Conservation (phyloP, 2,888 invertebrate genomes). For the Hydrotaea cyrtoneurina region DNA sequence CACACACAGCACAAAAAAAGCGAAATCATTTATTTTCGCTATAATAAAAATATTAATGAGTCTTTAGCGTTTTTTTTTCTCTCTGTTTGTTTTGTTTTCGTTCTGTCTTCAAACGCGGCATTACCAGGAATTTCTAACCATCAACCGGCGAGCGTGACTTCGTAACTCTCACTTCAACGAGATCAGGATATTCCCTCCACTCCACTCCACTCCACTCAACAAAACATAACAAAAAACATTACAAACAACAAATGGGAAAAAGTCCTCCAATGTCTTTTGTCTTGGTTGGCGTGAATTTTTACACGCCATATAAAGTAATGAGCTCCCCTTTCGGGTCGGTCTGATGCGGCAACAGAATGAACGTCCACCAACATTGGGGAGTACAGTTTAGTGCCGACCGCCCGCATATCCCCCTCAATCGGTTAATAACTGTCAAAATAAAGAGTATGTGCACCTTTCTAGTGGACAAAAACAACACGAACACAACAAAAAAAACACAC, state of each 20-base stretch:
- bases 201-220: constrained; percentile 5
- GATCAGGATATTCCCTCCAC: too few relatives aligned
- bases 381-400: constrained; percentile 2
- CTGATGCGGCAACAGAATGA: not conserved
- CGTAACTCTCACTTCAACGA: too few relatives aligned
- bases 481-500: constrained; percentile 2
- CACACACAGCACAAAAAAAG: constrained; percentile 9
- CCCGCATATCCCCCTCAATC: constrained; percentile 51
- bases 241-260: constrained; percentile 55
- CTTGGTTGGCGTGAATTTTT: constrained; percentile 66
- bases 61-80: constrained; percentile 74
- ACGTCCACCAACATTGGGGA: constrained; percentile 50
- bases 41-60: constrained; percentile 75
- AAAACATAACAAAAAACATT: not conserved
- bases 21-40: constrained; percentile 40
- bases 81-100: constrained; percentile 35
- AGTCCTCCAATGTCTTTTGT: constrained; percentile 57
- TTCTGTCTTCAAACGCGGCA: constrained; percentile 57
- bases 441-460: constrained; percentile 49
- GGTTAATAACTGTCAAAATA: constrained; percentile 73
- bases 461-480: constrained; percentile 48
- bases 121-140: constrained; percentile 58
- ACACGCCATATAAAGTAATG: constrained; percentile 68
- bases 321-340: constrained; percentile 48
- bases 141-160: not conserved